Conservation (phyloP, 2,797 vertebrate species). For the Tinamus major region DNA sequence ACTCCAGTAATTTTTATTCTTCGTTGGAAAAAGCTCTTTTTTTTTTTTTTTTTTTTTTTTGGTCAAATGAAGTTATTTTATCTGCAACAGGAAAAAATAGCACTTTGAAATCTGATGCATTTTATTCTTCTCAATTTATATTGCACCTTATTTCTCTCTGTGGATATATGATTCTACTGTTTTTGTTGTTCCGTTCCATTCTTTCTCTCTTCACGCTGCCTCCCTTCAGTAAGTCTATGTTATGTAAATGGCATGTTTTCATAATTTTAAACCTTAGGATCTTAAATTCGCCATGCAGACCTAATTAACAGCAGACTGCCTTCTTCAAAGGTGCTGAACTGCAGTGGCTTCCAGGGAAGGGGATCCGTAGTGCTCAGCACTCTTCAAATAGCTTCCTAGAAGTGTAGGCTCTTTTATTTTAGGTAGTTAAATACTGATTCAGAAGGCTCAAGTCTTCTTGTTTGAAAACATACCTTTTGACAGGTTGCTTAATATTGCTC, state of each 20-base stretch:
- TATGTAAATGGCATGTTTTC: background rate
- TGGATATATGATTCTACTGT: background rate
- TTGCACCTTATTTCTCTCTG: background rate
- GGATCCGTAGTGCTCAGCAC: background rate
- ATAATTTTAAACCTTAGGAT: background rate
- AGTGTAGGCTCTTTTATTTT: slow-evolving; percentile 24
- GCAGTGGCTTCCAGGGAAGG: background rate
- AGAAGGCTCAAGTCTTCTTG: slow-evolving; percentile 14
- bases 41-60: too few relatives aligned
- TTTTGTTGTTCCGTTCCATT: background rate
- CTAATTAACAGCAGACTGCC: background rate
- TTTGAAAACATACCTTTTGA: slow-evolving; percentile 19
- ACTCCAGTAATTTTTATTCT: background rate
- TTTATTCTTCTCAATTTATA: background rate
- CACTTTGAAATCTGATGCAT: background rate
- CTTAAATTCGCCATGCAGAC: background rate
- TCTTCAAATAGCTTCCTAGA: slow-evolving; percentile 33
- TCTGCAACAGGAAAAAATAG: background rate
- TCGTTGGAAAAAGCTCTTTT: background rate
- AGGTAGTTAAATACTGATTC: slow-evolving; percentile 51
- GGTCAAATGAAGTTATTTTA: background rate
- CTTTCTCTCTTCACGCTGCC: accelerated
- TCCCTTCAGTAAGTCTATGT: background rate
- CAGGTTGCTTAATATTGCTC: background rate
- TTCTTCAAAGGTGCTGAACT: background rate